phyloP scores from a whole-genome alignment of 2,113 vertebrate species.

The Ivindomyrus marchei region DNA sequence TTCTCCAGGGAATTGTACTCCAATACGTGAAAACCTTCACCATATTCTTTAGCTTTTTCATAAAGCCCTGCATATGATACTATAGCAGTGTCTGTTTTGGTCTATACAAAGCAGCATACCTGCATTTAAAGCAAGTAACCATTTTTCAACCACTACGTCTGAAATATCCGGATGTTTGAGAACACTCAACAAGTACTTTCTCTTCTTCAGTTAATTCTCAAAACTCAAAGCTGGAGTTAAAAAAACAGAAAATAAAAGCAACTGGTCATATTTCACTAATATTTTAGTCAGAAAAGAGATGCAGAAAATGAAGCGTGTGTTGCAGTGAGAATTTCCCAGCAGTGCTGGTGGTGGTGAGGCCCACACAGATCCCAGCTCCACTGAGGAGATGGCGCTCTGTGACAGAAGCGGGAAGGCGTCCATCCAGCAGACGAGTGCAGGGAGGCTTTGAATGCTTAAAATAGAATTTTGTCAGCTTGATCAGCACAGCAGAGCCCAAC shows the following conservation, averaged over 20 bases:
- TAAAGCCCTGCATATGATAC: neutral
- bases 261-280: neutral
- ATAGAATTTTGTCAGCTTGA: slow-evolving; percentile 10
- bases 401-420: slow-evolving; percentile 2
- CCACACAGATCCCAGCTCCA: neutral
- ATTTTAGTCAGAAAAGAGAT: neutral
- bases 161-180: neutral
- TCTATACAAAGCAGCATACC: neutral
- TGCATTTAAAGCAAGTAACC: neutral
- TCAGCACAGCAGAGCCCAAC: neutral
- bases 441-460: neutral
- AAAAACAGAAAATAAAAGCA: neutral
- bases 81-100: neutral
- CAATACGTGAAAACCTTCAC: neutral
- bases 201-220: neutral
- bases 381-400: neutral
- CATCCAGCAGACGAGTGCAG: neutral
- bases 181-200: neutral
- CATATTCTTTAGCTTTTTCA: neutral
- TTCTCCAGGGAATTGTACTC: neutral
- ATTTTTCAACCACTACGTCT: neutral
- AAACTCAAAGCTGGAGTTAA: neutral
- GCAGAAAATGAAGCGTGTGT: neutral
- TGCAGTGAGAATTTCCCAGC: neutral
- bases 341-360: neutral